Evolutionary conservation across 92 coral and sea anemone species (phyloP).

Genomic region (Parazoanthus darwini): DNA sequence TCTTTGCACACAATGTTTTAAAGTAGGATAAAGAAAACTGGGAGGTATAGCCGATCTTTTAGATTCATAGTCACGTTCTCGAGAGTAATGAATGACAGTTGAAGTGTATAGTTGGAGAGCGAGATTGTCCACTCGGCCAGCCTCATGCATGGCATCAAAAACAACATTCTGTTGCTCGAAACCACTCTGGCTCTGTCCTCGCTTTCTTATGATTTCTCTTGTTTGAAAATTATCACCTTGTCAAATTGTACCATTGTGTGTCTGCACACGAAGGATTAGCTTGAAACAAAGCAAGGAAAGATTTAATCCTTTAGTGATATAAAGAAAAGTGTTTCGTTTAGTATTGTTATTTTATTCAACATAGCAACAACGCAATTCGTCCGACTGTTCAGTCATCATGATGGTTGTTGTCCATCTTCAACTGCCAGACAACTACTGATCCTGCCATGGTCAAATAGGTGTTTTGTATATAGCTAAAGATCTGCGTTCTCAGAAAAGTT

Average conservation of each 20-base stretch:
- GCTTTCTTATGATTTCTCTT: slow-evolving; percentile 4
- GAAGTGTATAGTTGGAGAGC: slow-evolving; percentile 42
- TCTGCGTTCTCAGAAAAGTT: neutral
- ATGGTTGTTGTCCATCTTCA: slow-evolving; percentile 9
- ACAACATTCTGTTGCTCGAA: neutral
- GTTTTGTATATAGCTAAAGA: neutral
- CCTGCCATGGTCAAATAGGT: neutral
- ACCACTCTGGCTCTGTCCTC: neutral
- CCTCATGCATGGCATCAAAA: neutral
- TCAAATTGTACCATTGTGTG: neutral
- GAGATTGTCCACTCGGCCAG: neutral
- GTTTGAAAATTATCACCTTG: slow-evolving; percentile 1
- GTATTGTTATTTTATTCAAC: slow-evolving; percentile 12
- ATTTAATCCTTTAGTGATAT: neutral
- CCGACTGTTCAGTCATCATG: slow-evolving; percentile 9
- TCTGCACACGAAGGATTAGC: slow-evolving; percentile 13
- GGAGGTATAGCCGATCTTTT: slow-evolving; percentile 21
- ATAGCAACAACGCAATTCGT: slow-evolving; percentile 39
- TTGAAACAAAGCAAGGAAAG: neutral
- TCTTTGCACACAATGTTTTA: slow-evolving; percentile 34
- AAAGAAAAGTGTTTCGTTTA: slow-evolving; percentile 16
- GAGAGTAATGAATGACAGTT: slow-evolving; percentile 30
- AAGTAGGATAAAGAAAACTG: slow-evolving; percentile 39
- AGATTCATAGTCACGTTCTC: slow-evolving; percentile 27
- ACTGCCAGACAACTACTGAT: neutral